Percentiles rank a stretch among this genome's conserved stretches.
phyloP scores from a whole-genome alignment of 1,140 invertebrate species.

The Macrosteles quadrilineatus region DNA sequence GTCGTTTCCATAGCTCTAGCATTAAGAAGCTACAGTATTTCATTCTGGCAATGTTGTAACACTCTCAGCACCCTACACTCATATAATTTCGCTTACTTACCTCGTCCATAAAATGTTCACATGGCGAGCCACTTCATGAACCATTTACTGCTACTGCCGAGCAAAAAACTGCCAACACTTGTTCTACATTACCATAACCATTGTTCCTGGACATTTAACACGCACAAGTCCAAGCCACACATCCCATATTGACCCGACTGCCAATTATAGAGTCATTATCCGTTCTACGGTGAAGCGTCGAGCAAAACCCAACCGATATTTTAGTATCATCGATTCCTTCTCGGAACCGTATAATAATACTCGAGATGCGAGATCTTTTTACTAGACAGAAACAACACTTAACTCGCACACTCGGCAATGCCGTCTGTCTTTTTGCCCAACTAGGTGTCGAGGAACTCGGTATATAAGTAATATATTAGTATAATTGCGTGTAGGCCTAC shows the following conservation, averaged over 20 bases:
- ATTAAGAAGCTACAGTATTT: too few relatives aligned
- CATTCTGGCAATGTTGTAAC: neutral
- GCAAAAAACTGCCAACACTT: neutral
- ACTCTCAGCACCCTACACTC: neutral
- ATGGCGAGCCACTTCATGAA: neutral
- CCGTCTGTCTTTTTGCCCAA: neutral
- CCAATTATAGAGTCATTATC: constrained; percentile 20
- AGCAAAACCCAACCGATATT: constrained; percentile 22
- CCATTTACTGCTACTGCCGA: neutral
- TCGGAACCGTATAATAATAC: neutral
- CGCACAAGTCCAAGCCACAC: neutral
- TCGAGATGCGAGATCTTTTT: constrained; percentile 1
- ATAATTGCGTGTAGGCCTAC: neutral
- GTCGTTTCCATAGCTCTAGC: too few relatives aligned
- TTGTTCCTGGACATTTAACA: constrained; percentile 18
- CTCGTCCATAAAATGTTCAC: neutral
- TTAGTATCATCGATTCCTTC: neutral
- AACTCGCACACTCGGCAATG: neutral
- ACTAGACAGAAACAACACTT: neutral
- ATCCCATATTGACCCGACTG: constrained; percentile 13
- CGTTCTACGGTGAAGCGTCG: too few relatives aligned
- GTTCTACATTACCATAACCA: constrained; percentile 3
- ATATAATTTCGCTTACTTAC: constrained; percentile 13
- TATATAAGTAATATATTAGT: constrained; percentile 12
- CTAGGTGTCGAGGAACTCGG: constrained; percentile 3